Evolutionary conservation across 2,113 vertebrate species (phyloP).

Genomic region (Archocentrus centrarchus): DNA sequence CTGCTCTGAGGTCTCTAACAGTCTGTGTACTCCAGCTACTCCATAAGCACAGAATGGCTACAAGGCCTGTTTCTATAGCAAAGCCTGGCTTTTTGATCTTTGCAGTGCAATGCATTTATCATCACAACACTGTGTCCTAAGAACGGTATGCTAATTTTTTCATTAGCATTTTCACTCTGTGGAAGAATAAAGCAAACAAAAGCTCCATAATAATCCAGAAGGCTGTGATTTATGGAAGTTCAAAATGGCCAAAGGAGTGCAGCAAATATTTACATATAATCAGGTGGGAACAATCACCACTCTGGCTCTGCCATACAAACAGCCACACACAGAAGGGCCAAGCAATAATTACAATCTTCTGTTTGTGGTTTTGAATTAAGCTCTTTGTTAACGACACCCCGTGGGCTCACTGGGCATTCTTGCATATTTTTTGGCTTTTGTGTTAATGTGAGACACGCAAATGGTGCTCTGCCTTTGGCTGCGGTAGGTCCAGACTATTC

Average conservation of each 20-base stretch:
- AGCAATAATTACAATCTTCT: conserved; percentile 64
- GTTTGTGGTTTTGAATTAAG: conserved; percentile 66
- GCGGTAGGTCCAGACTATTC: conserved; percentile 25
- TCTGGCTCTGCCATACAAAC: conserved; percentile 47
- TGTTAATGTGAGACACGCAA: conserved; percentile 44
- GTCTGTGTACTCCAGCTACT: conserved; percentile 6
- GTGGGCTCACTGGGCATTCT: conserved; percentile 64
- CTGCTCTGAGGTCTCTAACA: conserved; percentile 50
- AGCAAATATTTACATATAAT: conserved; percentile 73
- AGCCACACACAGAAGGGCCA: conserved; percentile 29
- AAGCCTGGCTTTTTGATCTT: conserved; percentile 48
- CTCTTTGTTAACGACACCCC: conserved; percentile 59
- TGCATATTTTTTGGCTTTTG: conserved; percentile 65
- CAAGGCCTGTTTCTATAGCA: conserved; percentile 9
- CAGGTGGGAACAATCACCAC: conserved; percentile 64
- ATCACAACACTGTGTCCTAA: conserved; percentile 31
- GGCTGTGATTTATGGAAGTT: conserved; percentile 60
- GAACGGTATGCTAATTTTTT: conserved; percentile 36
- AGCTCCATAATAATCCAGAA: conserved; percentile 48
- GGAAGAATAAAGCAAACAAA: conserved; percentile 68
- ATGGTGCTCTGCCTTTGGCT: conserved; percentile 42
- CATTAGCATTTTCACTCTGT: conserved; percentile 57
- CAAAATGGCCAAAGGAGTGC: conserved; percentile 59
- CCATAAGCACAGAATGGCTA: conserved; percentile 28
- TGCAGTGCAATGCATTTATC: conserved; percentile 46